These are phyloP conservation scores for Otus sunia DNA, from an alignment of 2,113 vertebrate genomes.

Conservation along the genomic window DNA sequence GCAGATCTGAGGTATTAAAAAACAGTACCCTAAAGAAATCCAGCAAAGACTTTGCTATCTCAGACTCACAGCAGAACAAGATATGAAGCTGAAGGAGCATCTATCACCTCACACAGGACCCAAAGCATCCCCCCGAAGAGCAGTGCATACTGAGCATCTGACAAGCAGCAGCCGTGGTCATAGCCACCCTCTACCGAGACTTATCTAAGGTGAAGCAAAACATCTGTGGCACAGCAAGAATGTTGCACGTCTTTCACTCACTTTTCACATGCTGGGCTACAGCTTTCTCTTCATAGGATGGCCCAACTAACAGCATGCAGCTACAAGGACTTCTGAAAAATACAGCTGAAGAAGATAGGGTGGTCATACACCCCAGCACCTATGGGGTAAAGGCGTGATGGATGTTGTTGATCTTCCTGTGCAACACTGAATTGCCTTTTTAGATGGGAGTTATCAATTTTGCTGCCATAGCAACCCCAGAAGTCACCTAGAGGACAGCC, in stretches of 20 bases:
- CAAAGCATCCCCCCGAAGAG: background rate
- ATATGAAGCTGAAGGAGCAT: background rate
- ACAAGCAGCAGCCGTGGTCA: background rate
- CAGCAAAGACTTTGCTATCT: background rate
- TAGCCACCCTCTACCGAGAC: background rate
- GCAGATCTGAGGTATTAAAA: background rate
- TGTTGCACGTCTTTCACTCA: background rate
- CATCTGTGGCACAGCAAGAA: background rate
- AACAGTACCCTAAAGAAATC: background rate
- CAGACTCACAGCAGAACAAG: background rate
- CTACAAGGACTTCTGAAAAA: background rate
- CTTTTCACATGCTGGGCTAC: background rate
- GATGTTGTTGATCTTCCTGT: background rate
- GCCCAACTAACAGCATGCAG: background rate
- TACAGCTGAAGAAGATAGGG: background rate
- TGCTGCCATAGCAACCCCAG: conserved; percentile 49
- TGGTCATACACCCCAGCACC: background rate
- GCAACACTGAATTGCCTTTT: background rate
- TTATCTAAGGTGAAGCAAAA: background rate
- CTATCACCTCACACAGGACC: background rate
- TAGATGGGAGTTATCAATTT: conserved; percentile 36
- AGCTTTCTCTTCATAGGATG: background rate
- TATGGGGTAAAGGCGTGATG: background rate
- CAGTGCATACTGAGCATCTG: background rate
- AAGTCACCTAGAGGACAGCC: conserved; percentile 17